Conservation (phyloP, 2,888 invertebrate species). For the Apamea epomidion region DNA sequence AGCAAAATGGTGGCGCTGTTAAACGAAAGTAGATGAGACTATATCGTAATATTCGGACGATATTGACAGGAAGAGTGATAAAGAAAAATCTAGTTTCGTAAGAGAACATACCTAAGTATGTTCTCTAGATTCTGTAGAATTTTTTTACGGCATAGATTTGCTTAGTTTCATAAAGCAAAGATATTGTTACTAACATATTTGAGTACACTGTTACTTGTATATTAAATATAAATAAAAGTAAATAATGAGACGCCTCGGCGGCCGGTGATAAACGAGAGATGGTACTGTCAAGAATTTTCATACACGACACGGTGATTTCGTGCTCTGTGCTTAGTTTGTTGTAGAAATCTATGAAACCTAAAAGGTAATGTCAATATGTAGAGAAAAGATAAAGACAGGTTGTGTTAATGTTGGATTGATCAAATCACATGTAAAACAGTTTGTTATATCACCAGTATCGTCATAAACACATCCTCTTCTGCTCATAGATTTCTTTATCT, state of each 20-base stretch:
- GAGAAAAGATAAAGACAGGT: neutral
- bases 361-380: neutral
- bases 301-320: neutral
- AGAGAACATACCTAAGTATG: too few relatives aligned
- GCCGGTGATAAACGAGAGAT: too few relatives aligned
- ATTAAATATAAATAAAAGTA: too few relatives aligned
- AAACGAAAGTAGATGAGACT: neutral
- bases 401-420: neutral
- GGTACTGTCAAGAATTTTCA: too few relatives aligned
- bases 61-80: neutral
- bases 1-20: neutral
- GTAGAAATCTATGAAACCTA: neutral
- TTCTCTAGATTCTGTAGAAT: neutral
- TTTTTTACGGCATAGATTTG: neutral
- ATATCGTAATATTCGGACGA: too few relatives aligned
- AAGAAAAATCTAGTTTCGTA: too few relatives aligned
- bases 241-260: too few relatives aligned
- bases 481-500: neutral
- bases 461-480: slow-evolving; percentile 1
- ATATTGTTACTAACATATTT: too few relatives aligned
- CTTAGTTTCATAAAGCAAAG: neutral
- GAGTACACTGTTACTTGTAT: too few relatives aligned
- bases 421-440: neutral
- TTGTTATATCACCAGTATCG: neutral
- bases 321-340: neutral